Conservation (phyloP, 2,888 invertebrate genomes). For the Epicampocera succincta region DNA sequence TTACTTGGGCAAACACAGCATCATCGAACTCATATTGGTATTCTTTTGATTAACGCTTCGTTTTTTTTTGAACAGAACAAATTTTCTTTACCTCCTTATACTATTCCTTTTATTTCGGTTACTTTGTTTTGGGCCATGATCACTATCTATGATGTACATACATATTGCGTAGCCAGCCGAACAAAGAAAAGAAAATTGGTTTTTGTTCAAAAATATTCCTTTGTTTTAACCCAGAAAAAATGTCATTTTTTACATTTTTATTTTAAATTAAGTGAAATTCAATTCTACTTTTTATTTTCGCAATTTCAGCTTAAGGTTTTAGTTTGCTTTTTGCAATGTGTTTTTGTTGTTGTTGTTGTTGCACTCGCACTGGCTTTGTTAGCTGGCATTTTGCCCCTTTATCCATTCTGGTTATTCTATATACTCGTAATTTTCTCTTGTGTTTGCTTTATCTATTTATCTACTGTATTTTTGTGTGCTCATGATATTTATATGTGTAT, state of each 20-base stretch:
- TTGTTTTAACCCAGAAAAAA: constrained; percentile 72
- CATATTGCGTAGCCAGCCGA: constrained; percentile 26
- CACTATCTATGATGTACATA: constrained; percentile 18
- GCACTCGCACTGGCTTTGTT: constrained; percentile 32
- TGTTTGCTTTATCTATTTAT: constrained; percentile 26
- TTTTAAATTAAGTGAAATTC: constrained; percentile 58
- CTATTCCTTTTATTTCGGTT: constrained; percentile 39
- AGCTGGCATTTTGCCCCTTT: constrained; percentile 34
- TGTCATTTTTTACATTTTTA: constrained; percentile 50
- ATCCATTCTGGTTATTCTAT: constrained; percentile 23
- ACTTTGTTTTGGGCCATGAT: constrained; percentile 23
- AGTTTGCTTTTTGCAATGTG: constrained; percentile 33
- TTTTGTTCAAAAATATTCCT: constrained; percentile 69
- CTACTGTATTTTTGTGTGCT: constrained; percentile 33
- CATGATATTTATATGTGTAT: constrained; percentile 49
- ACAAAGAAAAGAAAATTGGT: constrained; percentile 59
- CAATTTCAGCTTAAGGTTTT: constrained; percentile 65
- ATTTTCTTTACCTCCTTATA: constrained; percentile 62
- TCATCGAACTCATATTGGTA: constrained; percentile 82
- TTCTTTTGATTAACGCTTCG: constrained; percentile 81
- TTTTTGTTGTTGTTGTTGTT: constrained; percentile 11
- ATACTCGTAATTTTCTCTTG: constrained; percentile 12
- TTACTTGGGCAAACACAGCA: constrained; percentile 82
- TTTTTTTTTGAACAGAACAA: constrained; percentile 70
- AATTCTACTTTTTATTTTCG: constrained; percentile 52